Percentiles rank a stretch among this genome's conserved stretches.
These are phyloP conservation scores for Drosophila chauvacae DNA, from an alignment of 1,140 invertebrate genomes.

Conservation along the genomic window DNA sequence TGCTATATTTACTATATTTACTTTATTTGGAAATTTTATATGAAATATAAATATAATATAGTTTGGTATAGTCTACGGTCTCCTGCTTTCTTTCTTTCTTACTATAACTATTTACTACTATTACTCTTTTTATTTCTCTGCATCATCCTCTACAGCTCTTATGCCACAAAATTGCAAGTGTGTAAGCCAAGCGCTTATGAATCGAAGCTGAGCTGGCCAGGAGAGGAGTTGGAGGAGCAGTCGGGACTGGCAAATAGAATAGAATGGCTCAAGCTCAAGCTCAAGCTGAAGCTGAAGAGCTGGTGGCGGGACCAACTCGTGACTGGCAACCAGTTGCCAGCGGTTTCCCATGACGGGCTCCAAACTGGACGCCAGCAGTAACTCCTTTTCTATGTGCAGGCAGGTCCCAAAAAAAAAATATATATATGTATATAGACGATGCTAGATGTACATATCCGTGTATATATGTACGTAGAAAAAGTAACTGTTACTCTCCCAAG, in stretches of 20 bases:
- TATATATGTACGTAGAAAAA: constrained; percentile 64
- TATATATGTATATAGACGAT: constrained; percentile 18
- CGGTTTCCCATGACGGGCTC: constrained; percentile 60
- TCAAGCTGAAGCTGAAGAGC: constrained; percentile 2
- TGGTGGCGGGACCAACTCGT: constrained; percentile 61
- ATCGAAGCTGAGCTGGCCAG: constrained; percentile 61
- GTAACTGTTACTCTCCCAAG: constrained; percentile 76
- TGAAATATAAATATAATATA: background rate
- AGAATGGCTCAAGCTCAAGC: constrained; percentile 31
- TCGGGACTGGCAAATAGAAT: constrained; percentile 57
- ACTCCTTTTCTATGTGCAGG: constrained; percentile 31
- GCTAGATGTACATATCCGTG: constrained; percentile 28
- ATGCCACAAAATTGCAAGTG: constrained; percentile 73
- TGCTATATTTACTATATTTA: background rate
- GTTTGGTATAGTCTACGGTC: background rate
- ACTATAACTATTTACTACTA: background rate
- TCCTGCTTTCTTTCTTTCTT: background rate
- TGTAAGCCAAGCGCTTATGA: constrained; percentile 63
- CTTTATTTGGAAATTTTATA: background rate
- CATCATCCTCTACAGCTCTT: constrained; percentile 20
- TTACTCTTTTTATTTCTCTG: constrained; percentile 3
- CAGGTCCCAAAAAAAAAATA: constrained; percentile 55
- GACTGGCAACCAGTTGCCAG: constrained; percentile 75
- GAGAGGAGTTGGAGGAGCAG: background rate
- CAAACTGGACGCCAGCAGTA: constrained; percentile 56